A percentile compares a stretch with the other conserved stretches of the same genome.
phyloP scores from a whole-genome alignment of 2,797 vertebrate genomes.

The Chanos chanos region DNA sequence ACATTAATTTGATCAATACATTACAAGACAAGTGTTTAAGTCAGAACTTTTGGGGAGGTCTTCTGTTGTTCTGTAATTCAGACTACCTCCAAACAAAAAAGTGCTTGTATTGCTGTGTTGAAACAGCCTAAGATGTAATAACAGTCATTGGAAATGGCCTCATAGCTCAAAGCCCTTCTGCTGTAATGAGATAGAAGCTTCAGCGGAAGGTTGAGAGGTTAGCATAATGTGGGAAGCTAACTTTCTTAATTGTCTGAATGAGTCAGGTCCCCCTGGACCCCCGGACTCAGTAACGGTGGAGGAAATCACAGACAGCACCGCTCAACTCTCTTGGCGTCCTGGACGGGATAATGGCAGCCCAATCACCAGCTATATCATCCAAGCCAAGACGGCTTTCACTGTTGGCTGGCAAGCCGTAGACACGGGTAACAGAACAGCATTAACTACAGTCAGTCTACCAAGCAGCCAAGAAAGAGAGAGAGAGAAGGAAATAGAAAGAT shows the following conservation, averaged over 20 bases:
- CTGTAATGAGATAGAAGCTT: background rate
- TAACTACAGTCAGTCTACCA: slow-evolving; percentile 19
- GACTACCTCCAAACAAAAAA: background rate
- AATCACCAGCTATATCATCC: slow-evolving; percentile 74
- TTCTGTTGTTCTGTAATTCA: too few relatives aligned
- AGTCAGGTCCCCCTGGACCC: slow-evolving; percentile 75
- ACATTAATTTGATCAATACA: too few relatives aligned
- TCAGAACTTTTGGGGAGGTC: too few relatives aligned
- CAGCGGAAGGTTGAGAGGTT: background rate
- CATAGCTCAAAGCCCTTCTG: background rate
- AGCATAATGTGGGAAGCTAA: slow-evolving; percentile 47
- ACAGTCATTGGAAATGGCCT: slow-evolving; percentile 1
- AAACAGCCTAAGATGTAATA: slow-evolving; percentile 9
- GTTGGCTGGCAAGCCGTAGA: slow-evolving; percentile 80
- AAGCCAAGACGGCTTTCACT: slow-evolving; percentile 76
- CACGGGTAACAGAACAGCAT: slow-evolving; percentile 65
- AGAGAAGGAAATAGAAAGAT: slow-evolving; percentile 13
- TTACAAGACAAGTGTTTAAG: too few relatives aligned
- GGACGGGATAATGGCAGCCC: slow-evolving; percentile 79
- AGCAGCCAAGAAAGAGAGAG: slow-evolving; percentile 7
- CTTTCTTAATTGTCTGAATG: slow-evolving; percentile 57
- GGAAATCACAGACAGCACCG: slow-evolving; percentile 80
- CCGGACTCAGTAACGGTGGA: slow-evolving; percentile 76
- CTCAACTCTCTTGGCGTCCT: slow-evolving; percentile 77
- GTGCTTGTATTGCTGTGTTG: slow-evolving; percentile 2